Conservation (phyloP, 2,113 vertebrate species). For the Xiphophorus couchianus region DNA sequence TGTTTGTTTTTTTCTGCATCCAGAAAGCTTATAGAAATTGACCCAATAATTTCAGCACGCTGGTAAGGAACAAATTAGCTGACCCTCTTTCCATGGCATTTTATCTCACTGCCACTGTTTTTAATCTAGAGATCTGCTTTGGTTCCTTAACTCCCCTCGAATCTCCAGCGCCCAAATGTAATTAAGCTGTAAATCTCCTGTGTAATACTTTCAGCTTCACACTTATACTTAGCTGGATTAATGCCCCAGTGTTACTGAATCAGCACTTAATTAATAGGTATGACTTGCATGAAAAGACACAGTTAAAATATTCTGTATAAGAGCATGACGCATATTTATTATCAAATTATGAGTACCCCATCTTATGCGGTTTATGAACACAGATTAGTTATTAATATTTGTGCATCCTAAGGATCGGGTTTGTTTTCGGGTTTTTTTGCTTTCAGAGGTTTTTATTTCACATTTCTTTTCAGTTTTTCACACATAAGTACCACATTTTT, state of each 20-base stretch:
- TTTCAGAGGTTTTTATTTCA: not conserved
- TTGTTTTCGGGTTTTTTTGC: not conserved
- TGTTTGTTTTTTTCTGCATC: too few relatives aligned
- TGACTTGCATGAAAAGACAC: conserved; percentile 47
- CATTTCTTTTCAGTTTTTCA: not conserved
- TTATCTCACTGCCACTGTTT: conserved; percentile 23
- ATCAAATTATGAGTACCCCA: conserved; percentile 39
- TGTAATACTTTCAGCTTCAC: conserved; percentile 58
- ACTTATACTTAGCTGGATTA: conserved; percentile 65
- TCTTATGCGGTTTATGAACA: conserved; percentile 15
- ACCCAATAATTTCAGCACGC: not conserved
- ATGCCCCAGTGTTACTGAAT: conserved; percentile 47
- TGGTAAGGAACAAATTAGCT: not conserved
- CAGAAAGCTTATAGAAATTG: not conserved
- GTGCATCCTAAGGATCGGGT: not conserved
- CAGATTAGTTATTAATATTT: conserved; percentile 7
- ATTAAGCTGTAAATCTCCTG: conserved; percentile 65
- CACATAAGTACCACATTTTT: not conserved
- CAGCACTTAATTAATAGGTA: conserved; percentile 66
- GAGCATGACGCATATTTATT: conserved; percentile 32
- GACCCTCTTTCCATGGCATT: not conserved
- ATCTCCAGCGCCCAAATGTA: conserved; percentile 38
- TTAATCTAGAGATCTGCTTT: conserved; percentile 38
- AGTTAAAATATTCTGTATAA: conserved; percentile 54
- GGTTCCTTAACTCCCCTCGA: conserved; percentile 31